Conservation (phyloP, 2,888 invertebrate species). For the Tholera decimalis region DNA sequence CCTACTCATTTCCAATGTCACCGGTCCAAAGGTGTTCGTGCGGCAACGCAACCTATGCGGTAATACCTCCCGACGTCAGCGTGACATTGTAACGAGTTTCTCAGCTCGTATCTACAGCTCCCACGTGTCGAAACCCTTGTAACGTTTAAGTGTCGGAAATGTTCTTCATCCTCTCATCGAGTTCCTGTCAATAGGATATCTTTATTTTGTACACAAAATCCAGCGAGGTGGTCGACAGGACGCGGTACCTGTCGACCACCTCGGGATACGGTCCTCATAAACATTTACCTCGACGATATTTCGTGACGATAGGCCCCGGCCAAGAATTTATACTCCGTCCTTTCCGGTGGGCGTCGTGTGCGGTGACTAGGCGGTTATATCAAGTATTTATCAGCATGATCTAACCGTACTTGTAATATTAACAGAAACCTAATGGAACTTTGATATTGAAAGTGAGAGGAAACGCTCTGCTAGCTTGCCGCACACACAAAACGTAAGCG, state of each 20-base stretch:
- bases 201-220: constrained; percentile 42
- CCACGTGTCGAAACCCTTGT: constrained; percentile 14
- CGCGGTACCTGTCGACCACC: constrained; percentile 15
- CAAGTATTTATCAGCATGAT: neutral
- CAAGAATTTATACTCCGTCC: constrained; percentile 30
- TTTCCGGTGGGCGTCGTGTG: constrained; percentile 32
- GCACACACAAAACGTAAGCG: too few relatives aligned
- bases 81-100: constrained; percentile 49
- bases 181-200: constrained; percentile 25
- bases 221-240: constrained; percentile 2
- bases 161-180: constrained; percentile 1
- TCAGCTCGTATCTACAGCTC: constrained; percentile 15
- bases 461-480: neutral
- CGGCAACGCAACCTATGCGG: constrained; percentile 38
- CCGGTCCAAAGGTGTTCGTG: constrained; percentile 39
- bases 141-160: constrained; percentile 3
- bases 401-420: neutral
- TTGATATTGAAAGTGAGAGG: constrained; percentile 5
- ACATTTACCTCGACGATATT: constrained; percentile 39
- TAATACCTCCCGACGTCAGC: constrained; percentile 37
- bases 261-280: constrained; percentile 30
- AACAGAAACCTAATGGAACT: neutral
- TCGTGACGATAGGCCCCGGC: constrained; percentile 44
- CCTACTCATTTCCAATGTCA: constrained; percentile 55
- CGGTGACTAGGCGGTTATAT: constrained; percentile 5